phyloP scores from a whole-genome alignment of 2,888 invertebrate species.

The Blera fallax region DNA sequence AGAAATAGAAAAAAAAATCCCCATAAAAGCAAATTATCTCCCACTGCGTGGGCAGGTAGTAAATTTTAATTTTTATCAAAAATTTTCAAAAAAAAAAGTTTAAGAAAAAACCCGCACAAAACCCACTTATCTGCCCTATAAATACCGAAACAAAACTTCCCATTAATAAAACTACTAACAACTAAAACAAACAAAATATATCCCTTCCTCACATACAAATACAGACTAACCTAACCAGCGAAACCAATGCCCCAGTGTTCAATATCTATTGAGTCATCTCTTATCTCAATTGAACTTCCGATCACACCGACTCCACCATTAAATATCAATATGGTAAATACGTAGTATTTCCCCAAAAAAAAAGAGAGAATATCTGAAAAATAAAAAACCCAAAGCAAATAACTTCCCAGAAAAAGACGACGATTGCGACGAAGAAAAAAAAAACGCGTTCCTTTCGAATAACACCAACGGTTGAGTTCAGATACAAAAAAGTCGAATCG shows the following conservation, averaged over 20 bases:
- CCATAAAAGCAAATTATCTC: background rate
- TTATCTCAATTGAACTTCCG: constrained; percentile 58
- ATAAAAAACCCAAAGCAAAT: constrained; percentile 52
- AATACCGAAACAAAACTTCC: constrained; percentile 31
- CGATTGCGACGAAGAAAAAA: constrained; percentile 21
- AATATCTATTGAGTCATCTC: constrained; percentile 40
- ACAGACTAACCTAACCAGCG: background rate
- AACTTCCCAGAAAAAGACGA: constrained; percentile 48
- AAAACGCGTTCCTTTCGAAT: constrained; percentile 39
- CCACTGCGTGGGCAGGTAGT: background rate
- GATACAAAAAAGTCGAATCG: constrained; percentile 32
- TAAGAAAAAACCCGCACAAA: background rate
- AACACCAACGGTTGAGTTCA: constrained; percentile 42
- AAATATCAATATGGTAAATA: constrained; percentile 49
- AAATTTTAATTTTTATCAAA: background rate
- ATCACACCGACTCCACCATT: constrained; percentile 35
- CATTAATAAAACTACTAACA: constrained; percentile 22
- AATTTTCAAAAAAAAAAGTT: background rate
- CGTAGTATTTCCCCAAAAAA: constrained; percentile 4
- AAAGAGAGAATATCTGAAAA: constrained; percentile 26
- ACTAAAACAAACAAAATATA: constrained; percentile 25
- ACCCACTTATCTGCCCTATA: constrained; percentile 18
- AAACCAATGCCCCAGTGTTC: background rate
- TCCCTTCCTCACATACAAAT: background rate
- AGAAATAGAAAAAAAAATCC: background rate